These are phyloP conservation scores for Philypnodon macrostomus DNA, from an alignment of 2,797 vertebrate species.

Conservation along the genomic window DNA sequence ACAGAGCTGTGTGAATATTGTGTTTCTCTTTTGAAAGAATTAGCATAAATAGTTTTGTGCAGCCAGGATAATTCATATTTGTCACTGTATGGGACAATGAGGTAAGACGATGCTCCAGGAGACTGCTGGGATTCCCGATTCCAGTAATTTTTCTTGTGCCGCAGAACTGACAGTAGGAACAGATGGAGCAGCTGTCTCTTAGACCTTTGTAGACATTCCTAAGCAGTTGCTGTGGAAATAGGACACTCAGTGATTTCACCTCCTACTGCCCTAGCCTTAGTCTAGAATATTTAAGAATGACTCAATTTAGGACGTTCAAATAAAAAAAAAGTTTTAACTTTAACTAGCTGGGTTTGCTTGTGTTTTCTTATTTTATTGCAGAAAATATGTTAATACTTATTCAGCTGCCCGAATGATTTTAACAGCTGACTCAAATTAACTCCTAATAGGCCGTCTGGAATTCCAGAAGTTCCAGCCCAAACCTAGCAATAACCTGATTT, in stretches of 20 bases:
- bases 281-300: constrained; percentile 14
- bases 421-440: constrained; percentile 74
- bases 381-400: constrained; percentile 66
- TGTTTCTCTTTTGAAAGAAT: constrained; percentile 34
- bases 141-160: constrained; percentile 56
- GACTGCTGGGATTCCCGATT: constrained; percentile 49
- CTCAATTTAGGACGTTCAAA: no score
- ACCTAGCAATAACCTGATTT: constrained; percentile 57
- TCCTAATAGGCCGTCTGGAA: constrained; percentile 73
- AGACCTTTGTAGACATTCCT: constrained; percentile 71
- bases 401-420: constrained; percentile 60
- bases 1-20: constrained; percentile 12
- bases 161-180: constrained; percentile 57
- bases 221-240: constrained; percentile 55
- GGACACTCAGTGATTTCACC: constrained; percentile 46
- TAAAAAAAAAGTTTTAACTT: not conserved
- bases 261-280: constrained; percentile 5
- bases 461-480: constrained; percentile 60
- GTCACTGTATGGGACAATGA: constrained; percentile 32
- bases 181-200: constrained; percentile 72
- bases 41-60: constrained; percentile 18
- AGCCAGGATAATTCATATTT: constrained; percentile 19
- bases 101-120: constrained; percentile 37
- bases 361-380: constrained; percentile 39
- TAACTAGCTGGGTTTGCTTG: constrained; percentile 29